These are phyloP conservation scores for Alces alces DNA, from an alignment of 2,113 vertebrate species.

Conservation along the genomic window DNA sequence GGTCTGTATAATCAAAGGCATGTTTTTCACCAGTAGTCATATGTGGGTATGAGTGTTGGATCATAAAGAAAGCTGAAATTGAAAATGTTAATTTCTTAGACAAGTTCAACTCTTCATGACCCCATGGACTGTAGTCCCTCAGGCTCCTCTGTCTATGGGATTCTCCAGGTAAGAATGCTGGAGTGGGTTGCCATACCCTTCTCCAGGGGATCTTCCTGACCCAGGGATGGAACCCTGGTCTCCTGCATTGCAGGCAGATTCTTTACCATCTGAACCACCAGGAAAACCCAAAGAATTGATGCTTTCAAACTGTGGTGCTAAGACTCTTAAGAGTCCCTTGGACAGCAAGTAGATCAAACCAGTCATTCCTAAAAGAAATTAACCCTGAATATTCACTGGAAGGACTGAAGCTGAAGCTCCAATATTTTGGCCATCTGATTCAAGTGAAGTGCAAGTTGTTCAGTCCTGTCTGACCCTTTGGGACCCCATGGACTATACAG, in stretches of 20 bases:
- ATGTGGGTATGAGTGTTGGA: neutral
- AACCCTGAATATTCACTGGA: neutral
- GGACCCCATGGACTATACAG: neutral
- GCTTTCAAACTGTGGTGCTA: neutral
- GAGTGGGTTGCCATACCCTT: neutral
- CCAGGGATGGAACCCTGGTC: neutral
- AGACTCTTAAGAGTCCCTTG: neutral
- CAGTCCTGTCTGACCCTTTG: neutral
- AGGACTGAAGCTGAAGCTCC: neutral
- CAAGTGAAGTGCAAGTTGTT: accelerated
- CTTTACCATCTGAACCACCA: neutral
- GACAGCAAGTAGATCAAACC: neutral
- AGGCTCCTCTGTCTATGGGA: neutral
- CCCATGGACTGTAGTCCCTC: neutral
- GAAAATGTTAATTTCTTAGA: neutral
- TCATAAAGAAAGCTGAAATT: neutral
- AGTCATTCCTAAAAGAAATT: neutral
- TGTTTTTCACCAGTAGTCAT: neutral
- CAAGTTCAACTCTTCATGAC: neutral
- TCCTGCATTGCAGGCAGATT: neutral
- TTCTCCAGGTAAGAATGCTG: neutral
- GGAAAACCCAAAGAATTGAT: neutral
- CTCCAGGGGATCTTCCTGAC: neutral
- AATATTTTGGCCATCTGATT: neutral
- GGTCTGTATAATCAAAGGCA: neutral